Base-by-base conservation (phyloP, 2,797 vertebrate genomes). In the Malacoctenus gilli region DNA sequence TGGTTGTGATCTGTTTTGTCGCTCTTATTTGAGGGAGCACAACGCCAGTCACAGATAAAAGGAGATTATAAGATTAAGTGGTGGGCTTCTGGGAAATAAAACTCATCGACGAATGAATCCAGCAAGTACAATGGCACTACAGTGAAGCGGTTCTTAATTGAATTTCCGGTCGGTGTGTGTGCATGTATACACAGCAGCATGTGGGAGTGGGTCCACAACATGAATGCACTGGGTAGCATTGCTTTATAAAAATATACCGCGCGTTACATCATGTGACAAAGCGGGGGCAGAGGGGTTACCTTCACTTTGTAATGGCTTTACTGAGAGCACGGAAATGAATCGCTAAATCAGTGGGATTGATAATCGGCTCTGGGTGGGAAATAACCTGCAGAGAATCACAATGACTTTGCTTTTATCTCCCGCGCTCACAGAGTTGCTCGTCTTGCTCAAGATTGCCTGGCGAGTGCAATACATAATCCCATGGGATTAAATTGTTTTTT, bases 31-130 rank as follows among this genome's bases (percentile, higher is more conserved):
- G 42, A 70, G 52, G 54, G 53, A 81, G 85, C 79, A 63, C 66
- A 85, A 68, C 69, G 74, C 55, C 65, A 77, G 71, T 89, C 74
- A 60, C 75, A 74, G 78, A n/a, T 43, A 63, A 83, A 89, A 89
- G 79, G 77, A 86, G 87, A 91, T 91, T 90, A 90, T 85, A 63
- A 89, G 88, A 91, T 91, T 90, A 89, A 83, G 68, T 51, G 44
- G 58, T 68, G 52, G 36, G 49, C 59, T 66, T 62, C 58, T 72
- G 77, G 75, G 64, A 72, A 82, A 84, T 58, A 76, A 60, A 20
- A 30, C 19, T 34, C 51, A 18, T 55, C n/a, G n/a, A 80, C 80
- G 58, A 83, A 74, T 71, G 62, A 85, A 54, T 37, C 30, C 18
- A 43, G 31, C 22, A 52, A 43, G 25, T 16, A 63, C 62, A 80